Evolutionary conservation across 1,140 invertebrate genomes (phyloP).

Genomic region (Nasonia longicornis): DNA sequence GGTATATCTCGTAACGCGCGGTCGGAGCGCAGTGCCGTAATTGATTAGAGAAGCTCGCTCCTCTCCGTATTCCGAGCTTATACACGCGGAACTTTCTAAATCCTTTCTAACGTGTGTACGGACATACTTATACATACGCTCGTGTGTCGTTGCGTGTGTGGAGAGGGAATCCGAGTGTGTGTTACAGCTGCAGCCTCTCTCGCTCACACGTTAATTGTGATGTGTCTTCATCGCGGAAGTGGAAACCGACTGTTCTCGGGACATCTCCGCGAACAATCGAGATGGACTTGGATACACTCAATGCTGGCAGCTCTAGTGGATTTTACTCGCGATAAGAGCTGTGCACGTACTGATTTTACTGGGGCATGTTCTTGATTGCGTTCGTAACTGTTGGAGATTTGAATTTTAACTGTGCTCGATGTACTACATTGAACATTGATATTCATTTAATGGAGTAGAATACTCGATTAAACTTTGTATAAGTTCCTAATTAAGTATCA

Average conservation of each 20-base stretch:
- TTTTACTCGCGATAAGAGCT: background rate
- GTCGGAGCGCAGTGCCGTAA: constrained; percentile 42
- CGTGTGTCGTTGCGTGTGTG: background rate
- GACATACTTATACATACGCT: background rate
- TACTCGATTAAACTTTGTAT: too few relatives aligned
- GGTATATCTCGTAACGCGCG: background rate
- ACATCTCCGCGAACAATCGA: constrained; percentile 23
- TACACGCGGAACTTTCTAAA: constrained; percentile 55
- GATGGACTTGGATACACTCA: background rate
- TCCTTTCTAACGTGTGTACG: constrained; percentile 48
- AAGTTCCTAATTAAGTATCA: too few relatives aligned
- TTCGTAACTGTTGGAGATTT: too few relatives aligned
- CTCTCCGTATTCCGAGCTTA: constrained; percentile 36
- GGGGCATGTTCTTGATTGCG: too few relatives aligned
- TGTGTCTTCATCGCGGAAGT: constrained; percentile 8
- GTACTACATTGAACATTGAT: too few relatives aligned
- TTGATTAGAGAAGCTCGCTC: constrained; percentile 51
- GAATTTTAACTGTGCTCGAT: too few relatives aligned
- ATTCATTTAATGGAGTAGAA: too few relatives aligned
- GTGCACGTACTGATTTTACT: background rate
- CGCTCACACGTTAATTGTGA: constrained; percentile 35
- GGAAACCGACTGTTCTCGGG: constrained; percentile 11
- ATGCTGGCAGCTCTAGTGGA: background rate
- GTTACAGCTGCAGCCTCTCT: background rate
- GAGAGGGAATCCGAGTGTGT: background rate